Evolutionary conservation across 2,113 vertebrate genomes (phyloP).

Genomic region (Scytalopus superciliaris): DNA sequence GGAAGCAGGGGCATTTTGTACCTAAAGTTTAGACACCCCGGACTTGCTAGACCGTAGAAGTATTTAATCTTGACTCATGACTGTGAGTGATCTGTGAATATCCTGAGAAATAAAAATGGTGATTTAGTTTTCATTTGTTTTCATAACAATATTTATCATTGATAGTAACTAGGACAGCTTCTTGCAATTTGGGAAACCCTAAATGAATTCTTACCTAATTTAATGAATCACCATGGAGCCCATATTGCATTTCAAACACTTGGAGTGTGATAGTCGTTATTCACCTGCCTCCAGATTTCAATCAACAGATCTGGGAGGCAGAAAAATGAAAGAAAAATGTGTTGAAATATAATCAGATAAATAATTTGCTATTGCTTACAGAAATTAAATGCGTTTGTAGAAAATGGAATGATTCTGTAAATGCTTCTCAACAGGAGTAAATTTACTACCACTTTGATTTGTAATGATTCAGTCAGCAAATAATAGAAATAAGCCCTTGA

Average conservation of each 20-base stretch:
- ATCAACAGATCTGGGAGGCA: not conserved
- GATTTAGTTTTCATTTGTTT: slow-evolving; percentile 9
- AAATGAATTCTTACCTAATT: slow-evolving; percentile 22
- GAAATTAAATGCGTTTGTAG: slow-evolving; percentile 2
- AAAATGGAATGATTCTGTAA: not conserved
- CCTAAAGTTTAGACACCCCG: not conserved
- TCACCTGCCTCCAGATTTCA: slow-evolving; percentile 10
- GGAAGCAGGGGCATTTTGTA: not conserved
- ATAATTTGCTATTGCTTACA: not conserved
- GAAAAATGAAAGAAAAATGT: not conserved
- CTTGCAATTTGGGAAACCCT: not conserved
- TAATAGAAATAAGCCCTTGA: not conserved
- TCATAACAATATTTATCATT: slow-evolving; percentile 23
- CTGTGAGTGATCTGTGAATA: not conserved
- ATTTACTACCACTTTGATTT: slow-evolving; percentile 2
- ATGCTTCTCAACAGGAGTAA: not conserved
- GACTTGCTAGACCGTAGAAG: not conserved
- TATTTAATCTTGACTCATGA: not conserved
- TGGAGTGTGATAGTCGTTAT: not conserved
- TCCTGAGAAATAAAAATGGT: not conserved
- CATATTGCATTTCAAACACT: not conserved
- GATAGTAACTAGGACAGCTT: not conserved
- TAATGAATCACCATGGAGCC: not conserved
- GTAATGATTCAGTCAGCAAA: not conserved
- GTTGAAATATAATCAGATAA: not conserved